Evolutionary conservation across 2,888 invertebrate genomes (phyloP).

Genomic region (Pammene aurita): DNA sequence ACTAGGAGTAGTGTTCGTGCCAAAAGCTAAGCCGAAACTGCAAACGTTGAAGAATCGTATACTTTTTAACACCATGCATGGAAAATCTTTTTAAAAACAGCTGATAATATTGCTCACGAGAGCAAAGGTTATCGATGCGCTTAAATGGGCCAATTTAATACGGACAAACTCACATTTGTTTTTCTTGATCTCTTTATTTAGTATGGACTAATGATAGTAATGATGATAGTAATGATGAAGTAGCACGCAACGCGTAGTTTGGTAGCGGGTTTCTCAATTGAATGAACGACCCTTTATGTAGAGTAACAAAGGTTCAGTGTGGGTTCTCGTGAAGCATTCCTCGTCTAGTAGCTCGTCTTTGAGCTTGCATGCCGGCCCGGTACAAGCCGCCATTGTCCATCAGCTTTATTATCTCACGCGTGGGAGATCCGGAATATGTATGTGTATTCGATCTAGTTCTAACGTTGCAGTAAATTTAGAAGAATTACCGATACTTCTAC

Average conservation of each 20-base stretch:
- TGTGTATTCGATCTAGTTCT: constrained; percentile 42
- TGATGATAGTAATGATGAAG: constrained; percentile 18
- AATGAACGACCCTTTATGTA: constrained; percentile 25
- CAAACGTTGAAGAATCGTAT: constrained; percentile 6
- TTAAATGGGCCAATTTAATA: not conserved
- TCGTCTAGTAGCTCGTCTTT: constrained; percentile 35
- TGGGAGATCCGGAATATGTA: constrained; percentile 63
- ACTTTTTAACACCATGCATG: no score
- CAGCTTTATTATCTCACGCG: constrained; percentile 58
- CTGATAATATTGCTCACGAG: not conserved
- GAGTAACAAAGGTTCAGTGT: constrained; percentile 37
- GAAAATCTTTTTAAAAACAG: not conserved
- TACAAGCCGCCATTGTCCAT: constrained; percentile 63
- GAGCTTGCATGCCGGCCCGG: constrained; percentile 22
- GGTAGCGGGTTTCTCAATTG: constrained; percentile 31
- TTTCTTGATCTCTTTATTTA: constrained; percentile 11
- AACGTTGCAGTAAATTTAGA: not conserved
- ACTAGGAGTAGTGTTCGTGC: constrained; percentile 31
- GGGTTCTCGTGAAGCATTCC: constrained; percentile 22
- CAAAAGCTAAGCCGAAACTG: constrained; percentile 21
- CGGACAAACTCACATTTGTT: not conserved
- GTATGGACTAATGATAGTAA: not conserved
- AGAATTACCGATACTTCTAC: constrained; percentile 6
- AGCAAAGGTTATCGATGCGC: constrained; percentile 7
- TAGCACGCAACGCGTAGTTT: constrained; percentile 31